Conservation (phyloP, 2,888 invertebrate species). For the Oxycera nigricornis region DNA sequence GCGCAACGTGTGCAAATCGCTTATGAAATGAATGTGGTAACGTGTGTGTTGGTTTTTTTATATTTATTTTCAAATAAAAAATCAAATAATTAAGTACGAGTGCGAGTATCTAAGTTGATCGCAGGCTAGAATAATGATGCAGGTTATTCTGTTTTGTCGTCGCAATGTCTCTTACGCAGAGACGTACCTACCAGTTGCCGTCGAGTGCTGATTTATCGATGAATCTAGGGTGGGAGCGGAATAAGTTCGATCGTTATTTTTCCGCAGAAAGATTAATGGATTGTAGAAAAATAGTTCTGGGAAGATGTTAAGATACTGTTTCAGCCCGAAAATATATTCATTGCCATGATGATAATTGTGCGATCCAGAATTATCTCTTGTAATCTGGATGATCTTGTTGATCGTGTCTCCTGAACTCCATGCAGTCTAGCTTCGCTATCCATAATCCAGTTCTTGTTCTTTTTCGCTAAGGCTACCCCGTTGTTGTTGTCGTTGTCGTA, state of each 20-base stretch:
- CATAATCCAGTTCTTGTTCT: background rate
- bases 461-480: background rate
- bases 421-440: constrained; percentile 1
- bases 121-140: background rate
- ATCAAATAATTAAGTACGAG: constrained; percentile 3
- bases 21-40: constrained; percentile 10
- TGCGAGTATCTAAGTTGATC: constrained; percentile 8
- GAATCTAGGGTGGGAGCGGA: background rate
- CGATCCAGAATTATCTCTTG: background rate
- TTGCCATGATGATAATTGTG: background rate
- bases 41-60: too few relatives aligned
- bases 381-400: background rate
- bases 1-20: constrained; percentile 42
- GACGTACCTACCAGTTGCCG: background rate
- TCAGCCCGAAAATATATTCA: background rate
- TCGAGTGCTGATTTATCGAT: background rate
- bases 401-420: background rate
- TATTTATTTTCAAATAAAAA: too few relatives aligned
- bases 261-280: background rate
- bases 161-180: constrained; percentile 34
- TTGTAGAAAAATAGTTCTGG: background rate
- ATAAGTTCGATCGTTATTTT: background rate
- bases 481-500: background rate
- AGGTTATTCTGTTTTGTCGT: constrained; percentile 27
- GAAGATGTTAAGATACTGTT: background rate